Conservation (phyloP, 1,140 invertebrate species). For the Oedothorax gibbosus region DNA sequence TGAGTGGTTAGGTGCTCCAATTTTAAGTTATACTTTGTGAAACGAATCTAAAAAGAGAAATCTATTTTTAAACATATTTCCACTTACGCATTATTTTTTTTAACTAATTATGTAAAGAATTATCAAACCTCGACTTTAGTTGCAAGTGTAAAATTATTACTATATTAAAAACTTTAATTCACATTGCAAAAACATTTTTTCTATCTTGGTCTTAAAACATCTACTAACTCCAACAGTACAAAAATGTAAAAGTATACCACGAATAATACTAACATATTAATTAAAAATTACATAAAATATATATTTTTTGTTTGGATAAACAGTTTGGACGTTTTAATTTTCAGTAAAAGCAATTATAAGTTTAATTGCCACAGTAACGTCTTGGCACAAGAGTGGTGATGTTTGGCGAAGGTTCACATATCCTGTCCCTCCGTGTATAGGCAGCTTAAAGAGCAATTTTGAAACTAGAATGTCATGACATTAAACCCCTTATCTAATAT, state of each 20-base stretch:
- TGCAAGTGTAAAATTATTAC: not conserved
- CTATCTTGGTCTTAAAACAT: no score
- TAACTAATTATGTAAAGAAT: not conserved
- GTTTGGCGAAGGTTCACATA: no score
- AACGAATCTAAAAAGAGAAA: slow-evolving; percentile 31
- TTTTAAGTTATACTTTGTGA: slow-evolving; percentile 46
- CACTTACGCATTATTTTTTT: not conserved
- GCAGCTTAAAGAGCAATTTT: no score
- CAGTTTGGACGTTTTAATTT: not conserved
- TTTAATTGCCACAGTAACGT: no score
- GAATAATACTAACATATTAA: not conserved
- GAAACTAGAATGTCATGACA: no score
- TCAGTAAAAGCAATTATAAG: no score
- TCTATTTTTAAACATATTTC: slow-evolving; percentile 50
- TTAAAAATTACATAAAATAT: not conserved
- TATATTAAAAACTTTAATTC: not conserved
- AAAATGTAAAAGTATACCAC: not conserved
- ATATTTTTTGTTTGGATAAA: not conserved
- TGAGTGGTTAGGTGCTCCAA: slow-evolving; percentile 47
- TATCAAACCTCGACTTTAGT: not conserved
- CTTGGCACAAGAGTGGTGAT: no score
- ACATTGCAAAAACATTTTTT: not conserved
- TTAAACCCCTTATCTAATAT: no score
- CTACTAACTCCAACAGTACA: no score
- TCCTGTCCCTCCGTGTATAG: no score